A percentile compares a stretch with the other conserved stretches of the same genome.
Evolutionary conservation across 2,113 vertebrate genomes (phyloP).

Genomic region (Numida meleagris): DNA sequence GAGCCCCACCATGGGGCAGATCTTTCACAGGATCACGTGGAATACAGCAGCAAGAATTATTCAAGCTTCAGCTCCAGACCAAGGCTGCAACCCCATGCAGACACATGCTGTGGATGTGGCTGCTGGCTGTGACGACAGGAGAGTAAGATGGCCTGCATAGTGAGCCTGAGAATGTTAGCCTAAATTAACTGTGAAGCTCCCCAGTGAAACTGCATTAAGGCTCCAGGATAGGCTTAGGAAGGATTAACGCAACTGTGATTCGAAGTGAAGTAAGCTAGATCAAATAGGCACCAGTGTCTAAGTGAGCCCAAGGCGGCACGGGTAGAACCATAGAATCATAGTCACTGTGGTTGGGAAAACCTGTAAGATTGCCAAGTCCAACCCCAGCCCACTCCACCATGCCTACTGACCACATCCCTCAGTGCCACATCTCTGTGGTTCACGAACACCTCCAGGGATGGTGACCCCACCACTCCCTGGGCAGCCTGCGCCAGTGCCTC

Average conservation of each 20-base stretch:
- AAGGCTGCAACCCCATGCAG: neutral
- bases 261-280: neutral
- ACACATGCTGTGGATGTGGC: neutral
- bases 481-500: no score
- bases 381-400: no score
- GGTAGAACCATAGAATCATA: no score
- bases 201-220: neutral
- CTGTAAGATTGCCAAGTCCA: no score
- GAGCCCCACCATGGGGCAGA: neutral
- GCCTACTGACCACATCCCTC: no score
- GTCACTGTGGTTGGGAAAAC: no score
- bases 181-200: neutral
- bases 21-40: neutral
- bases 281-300: neutral
- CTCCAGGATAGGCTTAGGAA: neutral
- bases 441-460: no score
- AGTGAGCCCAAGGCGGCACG: neutral
- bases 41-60: neutral
- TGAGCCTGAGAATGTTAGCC: neutral
- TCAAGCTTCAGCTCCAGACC: neutral
- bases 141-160: rapidly evolving
- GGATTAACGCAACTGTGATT: neutral
- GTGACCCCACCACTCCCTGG: no score
- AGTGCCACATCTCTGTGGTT: no score
- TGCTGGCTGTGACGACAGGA: neutral